A percentile compares a stretch with the other conserved stretches of the same genome.
Conservation (phyloP, 2,797 vertebrate species). For the Ceryle rudis region DNA sequence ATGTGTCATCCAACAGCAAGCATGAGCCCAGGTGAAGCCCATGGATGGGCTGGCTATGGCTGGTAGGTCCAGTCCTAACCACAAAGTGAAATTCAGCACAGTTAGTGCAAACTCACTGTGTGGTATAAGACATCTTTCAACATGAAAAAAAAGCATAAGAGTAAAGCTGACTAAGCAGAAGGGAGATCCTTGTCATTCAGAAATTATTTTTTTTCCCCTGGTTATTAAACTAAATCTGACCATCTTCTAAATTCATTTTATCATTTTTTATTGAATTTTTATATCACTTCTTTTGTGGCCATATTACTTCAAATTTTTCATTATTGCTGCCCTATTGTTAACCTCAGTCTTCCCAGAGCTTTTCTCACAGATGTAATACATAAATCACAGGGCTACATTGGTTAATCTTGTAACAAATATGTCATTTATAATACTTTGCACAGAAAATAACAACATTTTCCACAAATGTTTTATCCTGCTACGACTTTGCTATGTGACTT, state of each 20-base stretch:
- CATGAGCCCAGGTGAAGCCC: not conserved
- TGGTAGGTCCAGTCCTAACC: not conserved
- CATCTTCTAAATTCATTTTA: constrained; percentile 11
- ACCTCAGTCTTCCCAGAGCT: constrained; percentile 49
- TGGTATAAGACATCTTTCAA: not conserved
- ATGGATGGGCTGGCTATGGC: rapidly evolving
- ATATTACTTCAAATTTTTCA: constrained; percentile 14
- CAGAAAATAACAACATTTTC: not conserved
- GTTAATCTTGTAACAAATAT: constrained; percentile 30
- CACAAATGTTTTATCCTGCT: not conserved
- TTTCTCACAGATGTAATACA: not conserved
- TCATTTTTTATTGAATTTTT: constrained; percentile 18
- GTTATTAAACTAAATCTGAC: constrained; percentile 7
- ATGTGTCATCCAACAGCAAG: not conserved
- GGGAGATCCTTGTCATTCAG: not conserved
- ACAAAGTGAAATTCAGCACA: not conserved
- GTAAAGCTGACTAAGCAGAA: not conserved
- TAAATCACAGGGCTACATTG: constrained; percentile 34
- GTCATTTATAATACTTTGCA: not conserved
- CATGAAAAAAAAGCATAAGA: not conserved
- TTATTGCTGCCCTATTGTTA: constrained; percentile 51
- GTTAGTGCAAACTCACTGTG: not conserved
- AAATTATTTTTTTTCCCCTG: not conserved
- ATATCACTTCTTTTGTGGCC: not conserved
- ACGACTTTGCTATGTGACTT: not conserved